phyloP scores from a whole-genome alignment of 2,113 vertebrate species.

The Dicentrarchus labrax region DNA sequence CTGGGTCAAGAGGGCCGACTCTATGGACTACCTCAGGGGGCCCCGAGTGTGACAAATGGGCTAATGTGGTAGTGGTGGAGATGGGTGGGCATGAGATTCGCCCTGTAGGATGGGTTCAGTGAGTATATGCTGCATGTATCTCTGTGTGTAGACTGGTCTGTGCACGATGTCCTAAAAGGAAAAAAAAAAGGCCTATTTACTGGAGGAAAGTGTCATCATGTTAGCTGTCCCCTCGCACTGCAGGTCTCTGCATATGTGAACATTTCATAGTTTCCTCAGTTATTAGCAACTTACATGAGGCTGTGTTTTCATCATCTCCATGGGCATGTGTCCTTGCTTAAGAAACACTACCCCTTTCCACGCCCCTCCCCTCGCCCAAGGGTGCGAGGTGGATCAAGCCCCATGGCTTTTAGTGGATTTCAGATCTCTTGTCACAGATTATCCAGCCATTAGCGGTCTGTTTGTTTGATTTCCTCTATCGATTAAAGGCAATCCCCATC shows the following conservation, averaged over 20 bases:
- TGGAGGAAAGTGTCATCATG: neutral
- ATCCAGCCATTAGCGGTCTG: conserved; percentile 76
- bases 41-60: conserved; percentile 58
- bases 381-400: conserved; percentile 45
- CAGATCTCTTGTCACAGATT: conserved; percentile 72
- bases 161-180: neutral
- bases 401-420: conserved; percentile 59
- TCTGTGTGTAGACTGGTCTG: neutral
- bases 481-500: conserved; percentile 79
- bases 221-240: neutral
- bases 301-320: neutral
- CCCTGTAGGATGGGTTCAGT: conserved; percentile 19
- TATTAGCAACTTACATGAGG: neutral
- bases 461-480: conserved; percentile 79
- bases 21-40: conserved; percentile 35
- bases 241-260: too few species aligned
- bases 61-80: conserved; percentile 41
- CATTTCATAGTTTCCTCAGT: too few species aligned
- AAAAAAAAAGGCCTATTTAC: neutral
- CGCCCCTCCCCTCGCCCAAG: neutral
- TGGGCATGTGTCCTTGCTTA: neutral
- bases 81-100: conserved; percentile 38
- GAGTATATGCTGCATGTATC: neutral
- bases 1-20: conserved; percentile 58
- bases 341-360: neutral